phyloP scores from a whole-genome alignment of 2,888 invertebrate species.

The Euplagia quadripunctaria region DNA sequence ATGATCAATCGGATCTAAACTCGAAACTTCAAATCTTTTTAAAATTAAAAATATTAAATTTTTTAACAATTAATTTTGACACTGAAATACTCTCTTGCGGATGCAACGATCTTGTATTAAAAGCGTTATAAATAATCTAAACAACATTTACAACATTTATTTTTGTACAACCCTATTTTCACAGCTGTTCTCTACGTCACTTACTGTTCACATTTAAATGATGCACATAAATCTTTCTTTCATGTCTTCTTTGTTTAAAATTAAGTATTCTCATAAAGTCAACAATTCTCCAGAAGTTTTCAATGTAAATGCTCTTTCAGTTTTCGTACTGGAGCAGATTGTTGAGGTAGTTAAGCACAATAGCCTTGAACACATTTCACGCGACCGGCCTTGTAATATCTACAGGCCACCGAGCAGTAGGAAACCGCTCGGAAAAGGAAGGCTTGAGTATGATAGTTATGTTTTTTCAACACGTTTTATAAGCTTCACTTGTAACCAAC shows the following conservation, averaged over 20 bases:
- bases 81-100: neutral
- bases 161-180: slow-evolving; percentile 24
- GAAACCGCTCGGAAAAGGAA: neutral
- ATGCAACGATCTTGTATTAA: neutral
- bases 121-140: neutral
- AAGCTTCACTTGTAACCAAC: too few species aligned
- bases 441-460: neutral
- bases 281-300: neutral
- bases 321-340: neutral
- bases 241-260: slow-evolving; percentile 12
- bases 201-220: slow-evolving; percentile 20
- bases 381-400: neutral
- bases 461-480: neutral
- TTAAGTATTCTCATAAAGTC: slow-evolving; percentile 11
- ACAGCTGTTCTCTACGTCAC: slow-evolving; percentile 18
- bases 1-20: too few species aligned
- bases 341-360: neutral
- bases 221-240: slow-evolving; percentile 12
- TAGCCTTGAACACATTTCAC: neutral
- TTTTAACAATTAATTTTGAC: too few species aligned
- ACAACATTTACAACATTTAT: neutral
- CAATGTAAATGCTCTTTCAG: neutral
- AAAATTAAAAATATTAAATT: neutral
- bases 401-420: neutral
- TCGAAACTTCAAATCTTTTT: neutral